These are phyloP conservation scores for Caranx melampygus DNA, from an alignment of 2,113 vertebrate species.

Conservation along the genomic window DNA sequence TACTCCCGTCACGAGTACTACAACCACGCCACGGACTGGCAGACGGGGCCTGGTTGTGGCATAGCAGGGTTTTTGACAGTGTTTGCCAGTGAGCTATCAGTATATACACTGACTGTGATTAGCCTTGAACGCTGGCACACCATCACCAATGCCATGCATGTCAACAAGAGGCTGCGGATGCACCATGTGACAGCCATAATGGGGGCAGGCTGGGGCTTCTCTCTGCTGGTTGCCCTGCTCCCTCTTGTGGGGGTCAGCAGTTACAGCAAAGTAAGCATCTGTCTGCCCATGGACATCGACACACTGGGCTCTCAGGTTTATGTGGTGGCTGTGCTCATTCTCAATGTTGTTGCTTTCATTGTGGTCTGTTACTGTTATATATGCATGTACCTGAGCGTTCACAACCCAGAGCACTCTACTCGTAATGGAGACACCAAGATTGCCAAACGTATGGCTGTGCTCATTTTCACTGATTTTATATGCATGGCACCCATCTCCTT, in stretches of 20 bases:
- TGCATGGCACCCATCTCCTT: slow-evolving; percentile 97
- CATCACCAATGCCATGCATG: slow-evolving; percentile 91
- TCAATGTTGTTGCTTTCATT: slow-evolving; percentile 89
- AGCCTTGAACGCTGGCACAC: slow-evolving; percentile 94
- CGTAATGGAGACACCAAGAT: slow-evolving; percentile 90
- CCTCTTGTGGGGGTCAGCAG: slow-evolving; percentile 92
- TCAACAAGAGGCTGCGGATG: slow-evolving; percentile 87
- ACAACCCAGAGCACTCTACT: slow-evolving; percentile 86
- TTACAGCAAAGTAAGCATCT: slow-evolving; percentile 95
- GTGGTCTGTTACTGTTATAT: slow-evolving; percentile 91
- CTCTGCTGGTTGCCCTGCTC: slow-evolving; percentile 86
- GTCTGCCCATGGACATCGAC: slow-evolving; percentile 95
- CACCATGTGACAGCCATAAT: slow-evolving; percentile 88
- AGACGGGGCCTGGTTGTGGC: slow-evolving; percentile 89
- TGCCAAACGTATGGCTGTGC: slow-evolving; percentile 93
- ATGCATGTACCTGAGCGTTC: slow-evolving; percentile 90
- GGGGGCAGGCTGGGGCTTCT: slow-evolving; percentile 89
- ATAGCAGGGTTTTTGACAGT: slow-evolving; percentile 91
- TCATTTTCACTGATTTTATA: slow-evolving; percentile 95
- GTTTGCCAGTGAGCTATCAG: slow-evolving; percentile 92
- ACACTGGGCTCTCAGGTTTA: slow-evolving; percentile 87
- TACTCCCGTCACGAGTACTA: slow-evolving; percentile 90
- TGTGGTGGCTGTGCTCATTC: slow-evolving; percentile 85
- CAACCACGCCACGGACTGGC: slow-evolving; percentile 94
- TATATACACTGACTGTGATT: slow-evolving; percentile 92